phyloP scores from a whole-genome alignment of 2,797 vertebrate species.

The Phalanger gymnotis region DNA sequence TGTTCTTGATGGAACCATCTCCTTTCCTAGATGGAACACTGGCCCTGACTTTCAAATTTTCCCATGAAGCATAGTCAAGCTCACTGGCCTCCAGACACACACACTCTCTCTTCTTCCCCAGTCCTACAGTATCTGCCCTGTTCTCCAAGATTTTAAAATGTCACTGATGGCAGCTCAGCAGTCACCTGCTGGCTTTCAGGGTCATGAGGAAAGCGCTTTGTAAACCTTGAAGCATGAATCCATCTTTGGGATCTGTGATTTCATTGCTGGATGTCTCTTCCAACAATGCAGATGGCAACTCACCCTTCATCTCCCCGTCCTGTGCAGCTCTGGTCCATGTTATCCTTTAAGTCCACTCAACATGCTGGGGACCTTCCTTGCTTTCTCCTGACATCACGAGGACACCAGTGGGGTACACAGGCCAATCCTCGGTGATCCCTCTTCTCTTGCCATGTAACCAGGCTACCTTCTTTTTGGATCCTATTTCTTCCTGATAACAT shows the following conservation, averaged over 20 bases:
- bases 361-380: background rate
- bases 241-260: slow-evolving; percentile 1
- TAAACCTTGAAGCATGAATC: background rate
- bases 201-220: background rate
- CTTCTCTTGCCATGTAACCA: background rate
- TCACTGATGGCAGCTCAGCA: background rate
- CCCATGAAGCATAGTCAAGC: background rate
- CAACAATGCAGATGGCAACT: background rate
- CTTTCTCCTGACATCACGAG: background rate
- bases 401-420: background rate
- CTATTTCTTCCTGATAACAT: background rate
- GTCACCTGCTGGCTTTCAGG: background rate
- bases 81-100: background rate
- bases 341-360: background rate
- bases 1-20: background rate
- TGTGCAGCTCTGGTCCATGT: background rate
- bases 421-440: background rate
- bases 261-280: background rate
- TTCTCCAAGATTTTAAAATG: background rate
- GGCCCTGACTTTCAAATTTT: background rate
- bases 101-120: background rate
- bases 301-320: background rate
- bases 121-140: background rate
- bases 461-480: background rate
- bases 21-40: background rate